Evolutionary conservation across 2,888 invertebrate species (phyloP).

Genomic region (Rhynchonema sp.): DNA sequence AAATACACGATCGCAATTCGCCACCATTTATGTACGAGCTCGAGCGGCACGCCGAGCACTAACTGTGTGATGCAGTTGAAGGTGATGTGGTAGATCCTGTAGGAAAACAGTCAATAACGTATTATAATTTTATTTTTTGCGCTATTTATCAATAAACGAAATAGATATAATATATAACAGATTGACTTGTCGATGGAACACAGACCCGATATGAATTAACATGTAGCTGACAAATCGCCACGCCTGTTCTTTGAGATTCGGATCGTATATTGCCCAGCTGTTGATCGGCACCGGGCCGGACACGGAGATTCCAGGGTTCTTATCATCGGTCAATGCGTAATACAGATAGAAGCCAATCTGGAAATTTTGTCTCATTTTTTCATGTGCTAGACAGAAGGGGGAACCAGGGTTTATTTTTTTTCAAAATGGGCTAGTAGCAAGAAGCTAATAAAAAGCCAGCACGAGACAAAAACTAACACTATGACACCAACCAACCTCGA

Average conservation of each 20-base stretch:
- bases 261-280: constrained; percentile 62
- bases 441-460: too few species aligned
- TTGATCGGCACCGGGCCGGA: constrained; percentile 61
- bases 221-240: constrained; percentile 89
- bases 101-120: neutral
- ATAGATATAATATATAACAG: neutral
- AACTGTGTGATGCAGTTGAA: constrained; percentile 79
- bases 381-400: too few species aligned
- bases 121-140: too few species aligned
- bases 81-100: constrained; percentile 60
- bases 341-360: constrained; percentile 38
- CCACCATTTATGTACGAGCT: constrained; percentile 92
- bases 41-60: constrained; percentile 73
- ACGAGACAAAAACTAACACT: too few species aligned
- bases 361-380: too few species aligned
- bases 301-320: constrained; percentile 30
- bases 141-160: too few species aligned
- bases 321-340: constrained; percentile 45
- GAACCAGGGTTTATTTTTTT: too few species aligned
- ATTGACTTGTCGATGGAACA: neutral
- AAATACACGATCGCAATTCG: constrained; percentile 45
- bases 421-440: too few species aligned
- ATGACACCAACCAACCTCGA: too few species aligned
- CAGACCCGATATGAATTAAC: constrained; percentile 31
- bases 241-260: constrained; percentile 57